Evolutionary conservation across 2,113 vertebrate genomes (phyloP).

Genomic region (Dipodomys merriami): DNA sequence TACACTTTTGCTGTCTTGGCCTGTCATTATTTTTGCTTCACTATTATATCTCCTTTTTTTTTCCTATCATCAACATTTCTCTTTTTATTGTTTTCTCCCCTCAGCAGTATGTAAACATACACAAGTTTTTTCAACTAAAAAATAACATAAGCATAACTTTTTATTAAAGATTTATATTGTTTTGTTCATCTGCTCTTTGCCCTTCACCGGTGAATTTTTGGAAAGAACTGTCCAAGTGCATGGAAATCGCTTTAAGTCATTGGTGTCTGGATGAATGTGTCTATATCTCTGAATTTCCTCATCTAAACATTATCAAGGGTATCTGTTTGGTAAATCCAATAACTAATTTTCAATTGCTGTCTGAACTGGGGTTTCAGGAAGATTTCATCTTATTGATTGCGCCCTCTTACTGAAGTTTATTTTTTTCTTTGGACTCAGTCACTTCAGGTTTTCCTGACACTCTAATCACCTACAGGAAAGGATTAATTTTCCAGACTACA

Average conservation of each 20-base stretch:
- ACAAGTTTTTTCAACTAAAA: background rate
- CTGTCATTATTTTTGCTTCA: background rate
- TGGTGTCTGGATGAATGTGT: slow-evolving; percentile 16
- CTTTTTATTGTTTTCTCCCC: background rate
- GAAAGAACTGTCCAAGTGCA: background rate
- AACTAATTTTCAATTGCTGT: slow-evolving; percentile 61
- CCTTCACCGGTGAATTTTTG: background rate
- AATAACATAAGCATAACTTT: too few relatives aligned
- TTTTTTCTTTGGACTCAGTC: slow-evolving; percentile 38
- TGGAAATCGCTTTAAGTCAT: background rate
- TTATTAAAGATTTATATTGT: background rate
- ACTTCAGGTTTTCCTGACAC: background rate
- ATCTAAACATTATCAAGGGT: slow-evolving; percentile 63
- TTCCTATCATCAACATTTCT: background rate
- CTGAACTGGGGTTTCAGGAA: slow-evolving; percentile 63
- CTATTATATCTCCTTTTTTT: background rate
- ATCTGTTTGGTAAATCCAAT: slow-evolving; percentile 57
- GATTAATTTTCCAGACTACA: slow-evolving; percentile 55
- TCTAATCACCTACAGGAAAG: slow-evolving; percentile 8
- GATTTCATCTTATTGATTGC: slow-evolving; percentile 64
- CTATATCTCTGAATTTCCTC: slow-evolving; percentile 55
- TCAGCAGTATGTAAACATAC: background rate
- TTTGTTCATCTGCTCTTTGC: background rate
- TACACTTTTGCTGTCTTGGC: background rate
- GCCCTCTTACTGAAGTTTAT: slow-evolving; percentile 35